phyloP scores from a whole-genome alignment of 1,140 invertebrate genomes.

The Catajapyx aquilonaris region DNA sequence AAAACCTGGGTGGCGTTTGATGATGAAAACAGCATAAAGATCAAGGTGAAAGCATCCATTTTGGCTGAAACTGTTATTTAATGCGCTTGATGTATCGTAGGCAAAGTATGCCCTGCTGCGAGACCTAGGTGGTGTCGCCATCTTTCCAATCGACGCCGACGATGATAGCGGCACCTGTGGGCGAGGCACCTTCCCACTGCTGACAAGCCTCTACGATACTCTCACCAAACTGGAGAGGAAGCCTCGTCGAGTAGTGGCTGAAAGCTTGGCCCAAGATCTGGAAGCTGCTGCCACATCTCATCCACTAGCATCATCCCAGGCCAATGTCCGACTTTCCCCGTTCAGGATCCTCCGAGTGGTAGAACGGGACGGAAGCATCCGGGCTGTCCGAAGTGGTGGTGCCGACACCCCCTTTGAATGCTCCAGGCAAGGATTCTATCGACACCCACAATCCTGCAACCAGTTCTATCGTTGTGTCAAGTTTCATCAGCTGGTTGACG shows the following conservation, averaged over 20 bases:
- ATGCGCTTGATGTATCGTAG: conserved; percentile 14
- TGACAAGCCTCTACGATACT: conserved; percentile 17
- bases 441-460: conserved; percentile 54
- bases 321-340: conserved; percentile 26
- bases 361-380: conserved; percentile 44
- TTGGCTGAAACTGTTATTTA: background rate
- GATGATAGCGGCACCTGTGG: conserved; percentile 16
- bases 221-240: conserved; percentile 27
- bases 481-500: conserved; percentile 46
- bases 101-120: conserved; percentile 33
- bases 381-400: conserved; percentile 37
- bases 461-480: conserved; percentile 61
- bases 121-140: conserved; percentile 29
- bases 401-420: conserved; percentile 51
- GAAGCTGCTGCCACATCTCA: conserved; percentile 10
- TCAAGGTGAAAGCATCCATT: conserved; percentile 32
- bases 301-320: conserved; percentile 2
- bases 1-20: conserved; percentile 56
- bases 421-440: conserved; percentile 53
- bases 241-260: conserved; percentile 21
- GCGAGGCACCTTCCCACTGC: conserved; percentile 12
- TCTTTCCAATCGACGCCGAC: conserved; percentile 20
- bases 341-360: conserved; percentile 49
- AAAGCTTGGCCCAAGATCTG: conserved; percentile 19
- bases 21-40: conserved; percentile 42